Evolutionary conservation across 2,797 vertebrate genomes (phyloP).

Genomic region (Coccyzus lansbergi): DNA sequence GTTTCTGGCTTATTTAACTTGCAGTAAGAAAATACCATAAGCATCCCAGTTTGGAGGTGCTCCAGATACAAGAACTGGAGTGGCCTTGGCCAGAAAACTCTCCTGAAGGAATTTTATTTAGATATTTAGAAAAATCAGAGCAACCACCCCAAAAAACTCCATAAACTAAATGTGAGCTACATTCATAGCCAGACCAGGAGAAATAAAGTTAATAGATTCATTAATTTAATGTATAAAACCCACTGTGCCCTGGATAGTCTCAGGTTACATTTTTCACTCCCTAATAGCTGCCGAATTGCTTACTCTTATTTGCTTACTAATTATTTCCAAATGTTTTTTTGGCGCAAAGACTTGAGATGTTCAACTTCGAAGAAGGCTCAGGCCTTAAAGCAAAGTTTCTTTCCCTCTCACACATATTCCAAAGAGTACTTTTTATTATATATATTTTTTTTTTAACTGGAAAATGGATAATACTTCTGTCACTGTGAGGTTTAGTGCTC

Average conservation of each 20-base stretch:
- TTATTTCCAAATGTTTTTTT: conserved; percentile 30
- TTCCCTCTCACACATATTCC: neutral
- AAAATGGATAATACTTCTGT: conserved; percentile 66
- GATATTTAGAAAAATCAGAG: neutral
- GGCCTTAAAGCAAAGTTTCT: conserved; percentile 11
- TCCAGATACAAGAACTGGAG: neutral
- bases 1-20: conserved; percentile 6
- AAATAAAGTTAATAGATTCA: neutral
- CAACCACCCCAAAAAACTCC: neutral
- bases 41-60: neutral
- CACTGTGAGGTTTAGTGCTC: conserved; percentile 59
- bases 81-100: neutral
- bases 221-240: neutral
- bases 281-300: neutral
- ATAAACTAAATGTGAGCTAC: neutral
- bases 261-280: neutral
- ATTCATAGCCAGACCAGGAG: neutral
- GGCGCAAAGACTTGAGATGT: neutral
- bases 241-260: neutral
- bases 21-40: neutral
- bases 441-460: conserved; percentile 10
- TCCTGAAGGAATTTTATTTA: neutral
- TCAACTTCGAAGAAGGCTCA: neutral
- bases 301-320: conserved; percentile 5
- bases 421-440: neutral